A percentile compares a stretch with the other conserved stretches of the same genome.
These are phyloP conservation scores for Phlogophora meticulosa DNA, from an alignment of 2,888 invertebrate genomes.

Conservation along the genomic window DNA sequence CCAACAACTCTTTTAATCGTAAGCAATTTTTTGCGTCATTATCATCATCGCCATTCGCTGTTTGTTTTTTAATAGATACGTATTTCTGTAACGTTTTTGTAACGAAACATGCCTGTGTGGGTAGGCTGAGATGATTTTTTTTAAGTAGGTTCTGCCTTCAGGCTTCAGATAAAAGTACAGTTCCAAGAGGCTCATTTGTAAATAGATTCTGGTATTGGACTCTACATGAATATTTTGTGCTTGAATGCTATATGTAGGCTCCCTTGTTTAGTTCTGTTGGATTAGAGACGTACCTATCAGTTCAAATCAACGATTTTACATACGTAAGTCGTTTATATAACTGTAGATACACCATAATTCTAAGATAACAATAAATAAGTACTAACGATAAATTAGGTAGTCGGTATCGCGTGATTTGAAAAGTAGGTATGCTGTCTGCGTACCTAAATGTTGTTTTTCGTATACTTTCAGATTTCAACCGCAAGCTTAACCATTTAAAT, in stretches of 20 bases:
- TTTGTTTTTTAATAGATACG: too few species aligned
- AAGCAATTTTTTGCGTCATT: constrained; percentile 48
- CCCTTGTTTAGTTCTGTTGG: too few species aligned
- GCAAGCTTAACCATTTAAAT: constrained; percentile 59
- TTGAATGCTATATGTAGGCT: background rate
- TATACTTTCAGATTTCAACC: constrained; percentile 69
- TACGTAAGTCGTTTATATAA: too few species aligned
- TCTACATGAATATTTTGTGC: background rate
- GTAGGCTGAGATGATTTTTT: too few species aligned
- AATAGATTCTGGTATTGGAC: too few species aligned
- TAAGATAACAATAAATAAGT: background rate
- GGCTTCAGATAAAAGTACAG: too few species aligned
- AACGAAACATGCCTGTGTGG: too few species aligned
- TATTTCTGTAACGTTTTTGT: too few species aligned
- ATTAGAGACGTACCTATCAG: too few species aligned
- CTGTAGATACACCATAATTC: too few species aligned
- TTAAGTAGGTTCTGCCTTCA: too few species aligned
- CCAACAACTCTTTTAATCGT: constrained; percentile 67
- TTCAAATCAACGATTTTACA: too few species aligned
- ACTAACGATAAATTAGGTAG: background rate
- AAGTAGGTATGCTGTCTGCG: background rate
- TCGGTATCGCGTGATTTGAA: background rate
- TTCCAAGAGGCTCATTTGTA: background rate
- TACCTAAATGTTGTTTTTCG: background rate
- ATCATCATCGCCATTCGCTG: background rate